A percentile compares a stretch with the other conserved stretches of the same genome.
Evolutionary conservation across 2,888 invertebrate species (phyloP).

Genomic region (Oscheius sp.): DNA sequence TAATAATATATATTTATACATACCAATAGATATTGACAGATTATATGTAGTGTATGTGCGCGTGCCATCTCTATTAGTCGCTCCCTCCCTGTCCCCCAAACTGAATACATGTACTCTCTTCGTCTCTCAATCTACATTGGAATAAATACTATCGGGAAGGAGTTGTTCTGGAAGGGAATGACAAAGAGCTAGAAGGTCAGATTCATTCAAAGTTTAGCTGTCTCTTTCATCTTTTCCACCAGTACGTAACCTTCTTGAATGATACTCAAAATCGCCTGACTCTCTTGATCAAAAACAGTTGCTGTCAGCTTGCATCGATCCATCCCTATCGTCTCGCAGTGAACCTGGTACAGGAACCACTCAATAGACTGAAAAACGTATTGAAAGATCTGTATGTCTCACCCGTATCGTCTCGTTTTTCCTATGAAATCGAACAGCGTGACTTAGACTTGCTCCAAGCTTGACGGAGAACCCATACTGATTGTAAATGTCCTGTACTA

Average conservation of each 20-base stretch:
- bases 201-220: too few species aligned
- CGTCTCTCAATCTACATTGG: conserved; percentile 3
- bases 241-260: background rate
- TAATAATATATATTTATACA: conserved; percentile 11
- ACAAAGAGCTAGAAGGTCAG: too few species aligned
- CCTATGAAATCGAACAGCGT: background rate
- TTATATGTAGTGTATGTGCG: conserved; percentile 3
- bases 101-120: conserved; percentile 20
- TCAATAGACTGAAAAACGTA: background rate
- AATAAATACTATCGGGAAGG: conserved; percentile 1
- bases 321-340: background rate
- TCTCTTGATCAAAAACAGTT: background rate
- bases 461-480: background rate
- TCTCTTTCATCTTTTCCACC: conserved; percentile 10
- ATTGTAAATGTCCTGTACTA: background rate
- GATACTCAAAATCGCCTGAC: background rate
- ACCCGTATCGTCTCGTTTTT: background rate
- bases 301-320: background rate
- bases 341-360: background rate
- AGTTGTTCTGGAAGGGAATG: background rate
- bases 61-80: conserved; percentile 17
- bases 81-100: conserved; percentile 9
- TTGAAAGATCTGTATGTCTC: background rate
- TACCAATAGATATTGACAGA: conserved; percentile 6
- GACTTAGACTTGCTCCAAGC: background rate